phyloP scores from a whole-genome alignment of 2,888 invertebrate species.

The Salticus scenicus region DNA sequence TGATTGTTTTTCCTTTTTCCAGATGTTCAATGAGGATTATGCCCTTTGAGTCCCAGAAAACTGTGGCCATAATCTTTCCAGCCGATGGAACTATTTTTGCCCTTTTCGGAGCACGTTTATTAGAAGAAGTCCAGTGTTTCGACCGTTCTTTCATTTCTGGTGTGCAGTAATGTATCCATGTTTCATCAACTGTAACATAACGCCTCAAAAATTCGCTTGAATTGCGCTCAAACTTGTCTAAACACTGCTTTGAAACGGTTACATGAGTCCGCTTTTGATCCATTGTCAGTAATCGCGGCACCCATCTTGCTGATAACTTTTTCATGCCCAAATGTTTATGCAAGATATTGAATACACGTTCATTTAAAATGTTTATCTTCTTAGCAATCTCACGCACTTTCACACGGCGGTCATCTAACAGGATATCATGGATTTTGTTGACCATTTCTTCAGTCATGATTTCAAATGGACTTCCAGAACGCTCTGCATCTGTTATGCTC shows the following conservation, averaged over 20 bases:
- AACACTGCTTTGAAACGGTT: not conserved
- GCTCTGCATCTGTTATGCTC: no score
- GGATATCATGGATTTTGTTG: no score
- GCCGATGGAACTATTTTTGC: constrained; percentile 25
- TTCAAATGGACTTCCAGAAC: no score
- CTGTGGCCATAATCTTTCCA: constrained; percentile 55
- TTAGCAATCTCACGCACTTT: not conserved
- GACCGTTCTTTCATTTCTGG: constrained; percentile 73
- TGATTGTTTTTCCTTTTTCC: constrained; percentile 59
- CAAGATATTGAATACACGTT: not conserved
- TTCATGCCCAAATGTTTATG: not conserved
- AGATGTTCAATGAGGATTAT: constrained; percentile 67
- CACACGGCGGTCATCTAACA: not conserved
- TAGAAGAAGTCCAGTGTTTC: constrained; percentile 32
- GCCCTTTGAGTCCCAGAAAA: constrained; percentile 59
- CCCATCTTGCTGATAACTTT: not conserved
- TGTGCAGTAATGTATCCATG: constrained; percentile 74
- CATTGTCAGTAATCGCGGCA: constrained; percentile 11
- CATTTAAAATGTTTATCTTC: not conserved
- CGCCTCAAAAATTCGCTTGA: constrained; percentile 3
- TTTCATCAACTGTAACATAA: constrained; percentile 75
- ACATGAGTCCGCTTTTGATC: not conserved
- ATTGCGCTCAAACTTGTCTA: constrained; percentile 47
- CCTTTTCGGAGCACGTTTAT: constrained; percentile 30
- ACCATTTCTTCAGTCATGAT: no score